phyloP scores from a whole-genome alignment of 2,797 vertebrate genomes.

The Chiroxiphia lanceolata region DNA sequence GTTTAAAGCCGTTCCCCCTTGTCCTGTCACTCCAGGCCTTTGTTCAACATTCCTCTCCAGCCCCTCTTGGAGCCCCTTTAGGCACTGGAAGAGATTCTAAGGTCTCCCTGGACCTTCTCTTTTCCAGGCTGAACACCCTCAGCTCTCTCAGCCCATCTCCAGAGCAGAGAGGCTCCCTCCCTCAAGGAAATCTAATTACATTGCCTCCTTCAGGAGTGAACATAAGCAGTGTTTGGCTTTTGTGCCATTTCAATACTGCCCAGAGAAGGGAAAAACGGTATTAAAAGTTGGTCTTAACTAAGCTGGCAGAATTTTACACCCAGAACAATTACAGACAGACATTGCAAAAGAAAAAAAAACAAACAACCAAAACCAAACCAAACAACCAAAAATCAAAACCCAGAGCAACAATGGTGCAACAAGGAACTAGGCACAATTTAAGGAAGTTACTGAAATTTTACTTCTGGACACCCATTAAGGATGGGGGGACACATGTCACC shows the following conservation, averaged over 20 bases:
- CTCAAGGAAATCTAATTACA: constrained; percentile 32
- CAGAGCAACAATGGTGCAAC: background rate
- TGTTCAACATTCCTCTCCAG: background rate
- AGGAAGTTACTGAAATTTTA: background rate
- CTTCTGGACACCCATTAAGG: background rate
- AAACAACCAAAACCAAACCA: too few species aligned
- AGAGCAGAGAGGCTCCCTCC: background rate
- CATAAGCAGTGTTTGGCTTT: background rate
- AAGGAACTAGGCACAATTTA: background rate
- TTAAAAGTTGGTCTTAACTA: background rate
- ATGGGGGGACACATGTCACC: background rate
- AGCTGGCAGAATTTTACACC: background rate
- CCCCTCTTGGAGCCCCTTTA: background rate
- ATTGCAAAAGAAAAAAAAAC: background rate
- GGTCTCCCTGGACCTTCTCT: background rate
- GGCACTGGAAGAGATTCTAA: background rate
- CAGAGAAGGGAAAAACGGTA: background rate
- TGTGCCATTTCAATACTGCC: background rate
- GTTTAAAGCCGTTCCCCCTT: background rate
- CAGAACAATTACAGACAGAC: background rate
- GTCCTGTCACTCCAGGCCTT: background rate
- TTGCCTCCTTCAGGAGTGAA: constrained; percentile 37
- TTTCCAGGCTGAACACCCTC: background rate
- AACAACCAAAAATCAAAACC: background rate
- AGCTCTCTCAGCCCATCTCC: background rate